Evolutionary conservation across 2,888 invertebrate species (phyloP), one percentile per base, ranked within the genome.

Genomic region (Rhingia campestris): DNA sequence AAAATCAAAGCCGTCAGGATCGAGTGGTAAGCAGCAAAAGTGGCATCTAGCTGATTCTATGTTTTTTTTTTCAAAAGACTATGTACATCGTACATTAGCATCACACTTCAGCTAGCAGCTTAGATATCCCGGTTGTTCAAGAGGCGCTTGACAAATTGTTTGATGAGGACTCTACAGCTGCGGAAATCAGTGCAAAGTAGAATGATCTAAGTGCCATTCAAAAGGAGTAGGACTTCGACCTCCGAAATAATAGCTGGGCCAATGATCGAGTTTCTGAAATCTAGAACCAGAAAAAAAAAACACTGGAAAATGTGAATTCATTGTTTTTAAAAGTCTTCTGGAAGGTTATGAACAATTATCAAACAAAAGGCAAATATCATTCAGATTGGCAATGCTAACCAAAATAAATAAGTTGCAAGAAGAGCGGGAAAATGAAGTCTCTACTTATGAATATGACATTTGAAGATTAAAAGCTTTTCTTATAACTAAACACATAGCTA

Each of bases 151-250:
- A 66, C 30, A 30, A 66, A 53, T 4, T 53, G 2, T 53, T 6
- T 41, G 30, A 1, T n/a, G 53, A 0, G 12, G 6, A 12, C 30
- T 10, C 14, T 61, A 12, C 33, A n/a, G n/a, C n/a, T n/a, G n/a
- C n/a, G n/a, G 37, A 41, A 14, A 45, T 43, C 59, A 45, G n/a
- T n/a, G 10, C 2, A 6, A 67, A 41, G 41, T 66, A 41, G 10
- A 54, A 73, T 43, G 30, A 54, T 54, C 39, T 53, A n/a, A 10
- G 53, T 66, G 39, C 39, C 79, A 73, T 35, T 22, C 61, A 80
- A 67, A 74, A 66, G 66, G 39, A 35, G 14, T 53, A 64, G 35
- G 49, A 54, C 22, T 72, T 49, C 30, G 47, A 5, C 6, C 12
- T 51, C 61, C 7, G 59, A 67, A 70, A 67, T 58, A 47, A 1